Conservation (phyloP, 2,888 invertebrate genomes). For the Rapana venosa region DNA sequence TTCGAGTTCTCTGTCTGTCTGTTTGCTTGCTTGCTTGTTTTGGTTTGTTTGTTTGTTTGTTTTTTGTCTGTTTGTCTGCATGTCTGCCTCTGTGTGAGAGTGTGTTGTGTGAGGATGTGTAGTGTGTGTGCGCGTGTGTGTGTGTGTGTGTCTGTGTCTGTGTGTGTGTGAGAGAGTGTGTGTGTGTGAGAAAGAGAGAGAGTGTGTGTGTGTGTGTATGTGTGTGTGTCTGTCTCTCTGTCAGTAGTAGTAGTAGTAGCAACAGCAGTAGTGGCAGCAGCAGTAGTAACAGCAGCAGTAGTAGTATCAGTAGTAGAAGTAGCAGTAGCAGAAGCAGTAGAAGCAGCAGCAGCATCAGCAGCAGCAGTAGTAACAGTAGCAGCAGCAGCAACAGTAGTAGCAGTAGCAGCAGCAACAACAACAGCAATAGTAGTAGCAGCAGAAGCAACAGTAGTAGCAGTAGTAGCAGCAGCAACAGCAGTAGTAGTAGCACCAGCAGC, state of each 20-base stretch:
- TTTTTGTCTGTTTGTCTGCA: background rate
- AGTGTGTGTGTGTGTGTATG: background rate
- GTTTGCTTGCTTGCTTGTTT: background rate
- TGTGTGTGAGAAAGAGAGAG: slow-evolving; percentile 6
- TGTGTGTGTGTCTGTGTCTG: background rate
- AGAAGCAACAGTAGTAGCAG: no score
- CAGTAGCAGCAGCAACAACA: no score
- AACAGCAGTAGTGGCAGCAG: no score
- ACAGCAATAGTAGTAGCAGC: no score
- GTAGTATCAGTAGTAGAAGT: no score
- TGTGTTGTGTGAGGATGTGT: background rate
- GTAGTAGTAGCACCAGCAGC: no score
- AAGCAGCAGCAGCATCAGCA: no score
- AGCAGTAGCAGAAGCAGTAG: no score
- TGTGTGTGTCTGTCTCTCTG: background rate
- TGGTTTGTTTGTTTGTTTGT: background rate
- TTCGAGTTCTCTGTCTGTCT: background rate
- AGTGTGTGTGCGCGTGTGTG: background rate
- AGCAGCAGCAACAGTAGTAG: no score
- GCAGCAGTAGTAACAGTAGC: no score
- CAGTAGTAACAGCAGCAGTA: no score
- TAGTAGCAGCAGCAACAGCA: no score
- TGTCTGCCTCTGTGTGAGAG: background rate
- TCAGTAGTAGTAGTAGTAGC: background rate
- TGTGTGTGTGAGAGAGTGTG: background rate